phyloP scores from a whole-genome alignment of 1,140 invertebrate species.

The Halyomorpha halys region DNA sequence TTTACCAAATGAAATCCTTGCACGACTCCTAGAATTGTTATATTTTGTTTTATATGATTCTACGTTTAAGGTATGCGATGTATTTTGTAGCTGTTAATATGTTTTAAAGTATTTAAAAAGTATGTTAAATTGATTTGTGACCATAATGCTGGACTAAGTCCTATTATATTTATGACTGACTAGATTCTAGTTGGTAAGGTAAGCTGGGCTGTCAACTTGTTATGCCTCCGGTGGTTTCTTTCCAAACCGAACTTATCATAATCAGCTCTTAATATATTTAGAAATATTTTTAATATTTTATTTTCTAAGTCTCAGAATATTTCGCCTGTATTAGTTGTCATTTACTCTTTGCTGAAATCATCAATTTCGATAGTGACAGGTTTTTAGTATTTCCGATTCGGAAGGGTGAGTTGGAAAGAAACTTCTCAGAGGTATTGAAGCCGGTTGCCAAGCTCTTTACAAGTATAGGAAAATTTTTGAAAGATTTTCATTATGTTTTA shows the following conservation, averaged over 20 bases:
- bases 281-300: too few relatives aligned
- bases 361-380: too few relatives aligned
- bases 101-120: slow-evolving; percentile 5
- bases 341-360: too few relatives aligned
- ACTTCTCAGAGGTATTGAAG: slow-evolving; percentile 5
- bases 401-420: neutral
- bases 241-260: neutral
- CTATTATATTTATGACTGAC: slow-evolving; percentile 10
- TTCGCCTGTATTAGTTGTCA: too few relatives aligned
- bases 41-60: neutral
- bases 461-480: slow-evolving; percentile 1
- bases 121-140: slow-evolving; percentile 13
- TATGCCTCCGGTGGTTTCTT: slow-evolving; percentile 5
- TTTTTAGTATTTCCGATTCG: too few relatives aligned
- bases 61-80: slow-evolving; percentile 5
- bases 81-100: slow-evolving; percentile 8
- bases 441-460: slow-evolving; percentile 8
- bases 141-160: neutral
- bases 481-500: neutral
- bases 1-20: neutral
- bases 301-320: too few relatives aligned
- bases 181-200: slow-evolving; percentile 12
- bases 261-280: too few relatives aligned
- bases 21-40: slow-evolving; percentile 1
- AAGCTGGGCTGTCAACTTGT: neutral